Conservation (phyloP, 2,113 vertebrate species). For the Neolamprologus longior region DNA sequence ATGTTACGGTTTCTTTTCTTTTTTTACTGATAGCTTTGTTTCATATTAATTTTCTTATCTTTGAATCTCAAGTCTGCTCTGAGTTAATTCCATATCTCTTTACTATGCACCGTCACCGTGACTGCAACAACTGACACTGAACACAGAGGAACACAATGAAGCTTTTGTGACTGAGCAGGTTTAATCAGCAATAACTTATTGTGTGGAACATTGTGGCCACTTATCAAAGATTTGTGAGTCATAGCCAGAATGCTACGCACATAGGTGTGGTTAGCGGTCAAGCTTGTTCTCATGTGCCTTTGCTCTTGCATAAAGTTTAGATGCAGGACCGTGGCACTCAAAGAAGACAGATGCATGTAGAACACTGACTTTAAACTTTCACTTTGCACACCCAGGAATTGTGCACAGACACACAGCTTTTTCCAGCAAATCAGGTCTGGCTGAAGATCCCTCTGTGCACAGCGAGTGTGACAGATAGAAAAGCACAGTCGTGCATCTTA, state of each 20-base stretch:
- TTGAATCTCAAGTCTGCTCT: background rate
- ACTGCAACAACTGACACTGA: background rate
- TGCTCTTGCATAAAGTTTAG: background rate
- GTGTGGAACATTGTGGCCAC: background rate
- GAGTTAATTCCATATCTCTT: background rate
- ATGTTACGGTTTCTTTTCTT: accelerated
- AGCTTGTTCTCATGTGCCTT: background rate
- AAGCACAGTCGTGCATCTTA: conserved; percentile 48
- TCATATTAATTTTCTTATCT: background rate
- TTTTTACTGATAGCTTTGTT: background rate
- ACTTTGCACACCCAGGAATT: background rate
- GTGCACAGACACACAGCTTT: background rate
- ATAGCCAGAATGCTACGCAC: background rate
- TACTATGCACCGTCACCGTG: background rate
- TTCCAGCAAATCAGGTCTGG: background rate
- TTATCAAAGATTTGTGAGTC: background rate
- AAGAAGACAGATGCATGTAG: background rate
- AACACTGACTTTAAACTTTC: background rate
- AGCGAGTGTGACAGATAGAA: conserved; percentile 38
- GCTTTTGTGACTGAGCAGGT: background rate
- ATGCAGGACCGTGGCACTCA: background rate
- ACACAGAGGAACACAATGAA: background rate
- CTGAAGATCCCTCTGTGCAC: conserved; percentile 37
- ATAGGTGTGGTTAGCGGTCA: background rate
- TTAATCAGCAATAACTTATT: background rate